Percentiles rank a stretch among this genome's conserved stretches.
These are phyloP conservation scores for Mormyrops boulengeri DNA, from an alignment of 2,797 vertebrate genomes.

Conservation along the genomic window DNA sequence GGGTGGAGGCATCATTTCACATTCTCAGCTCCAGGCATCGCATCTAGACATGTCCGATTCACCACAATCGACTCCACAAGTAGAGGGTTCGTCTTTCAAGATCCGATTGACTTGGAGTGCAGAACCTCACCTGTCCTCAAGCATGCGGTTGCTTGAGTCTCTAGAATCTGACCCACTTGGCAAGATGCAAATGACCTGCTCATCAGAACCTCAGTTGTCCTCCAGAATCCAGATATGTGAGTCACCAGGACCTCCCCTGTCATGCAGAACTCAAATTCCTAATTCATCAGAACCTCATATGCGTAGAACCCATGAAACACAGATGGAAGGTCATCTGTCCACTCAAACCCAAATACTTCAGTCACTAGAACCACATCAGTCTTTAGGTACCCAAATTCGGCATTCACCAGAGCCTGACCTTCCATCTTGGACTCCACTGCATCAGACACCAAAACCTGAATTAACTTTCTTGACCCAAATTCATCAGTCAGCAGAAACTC, in stretches of 20 bases:
- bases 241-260: not conserved
- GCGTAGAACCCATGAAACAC: not conserved
- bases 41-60: not conserved
- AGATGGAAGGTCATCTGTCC: constrained; percentile 7
- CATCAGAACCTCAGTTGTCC: not conserved
- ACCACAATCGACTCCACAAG: not conserved
- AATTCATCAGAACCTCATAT: not conserved
- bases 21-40: not conserved
- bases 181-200: not conserved
- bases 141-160: not conserved
- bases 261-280: not conserved
- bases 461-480: constrained; percentile 7
- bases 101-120: not conserved
- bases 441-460: constrained; percentile 12
- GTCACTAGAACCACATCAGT: not conserved
- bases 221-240: not conserved
- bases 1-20: not conserved
- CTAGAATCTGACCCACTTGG: not conserved
- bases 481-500: constrained; percentile 17
- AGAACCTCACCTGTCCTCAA: constrained; percentile 26
- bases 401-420: not conserved
- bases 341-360: not conserved
- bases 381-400: not conserved
- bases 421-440: not conserved
- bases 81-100: not conserved